A percentile compares a stretch with the other conserved stretches of the same genome.
phyloP scores from a whole-genome alignment of 1,140 invertebrate genomes.

The Ptiloglossa arizonensis region DNA sequence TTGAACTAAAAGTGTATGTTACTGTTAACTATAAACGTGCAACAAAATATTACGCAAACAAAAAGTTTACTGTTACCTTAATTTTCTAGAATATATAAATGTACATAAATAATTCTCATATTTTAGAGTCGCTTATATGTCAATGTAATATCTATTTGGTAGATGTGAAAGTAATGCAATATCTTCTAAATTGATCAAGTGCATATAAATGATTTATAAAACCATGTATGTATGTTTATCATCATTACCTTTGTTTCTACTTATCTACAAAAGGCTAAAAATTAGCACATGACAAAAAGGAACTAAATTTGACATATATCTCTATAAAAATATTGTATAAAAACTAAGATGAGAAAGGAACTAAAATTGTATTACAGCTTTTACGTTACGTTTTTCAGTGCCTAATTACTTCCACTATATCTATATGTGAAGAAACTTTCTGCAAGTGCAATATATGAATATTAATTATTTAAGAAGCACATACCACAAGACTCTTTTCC shows the following conservation, averaged over 20 bases:
- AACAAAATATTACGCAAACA: conserved; percentile 11
- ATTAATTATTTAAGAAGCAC: conserved; percentile 69
- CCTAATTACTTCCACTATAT: conserved; percentile 44
- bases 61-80: conserved; percentile 4
- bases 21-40: conserved; percentile 24
- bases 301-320: neutral
- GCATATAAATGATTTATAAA: neutral
- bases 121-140: neutral
- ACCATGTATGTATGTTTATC: neutral
- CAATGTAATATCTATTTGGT: neutral
- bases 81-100: neutral
- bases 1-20: neutral
- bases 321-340: neutral
- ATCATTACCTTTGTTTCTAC: neutral
- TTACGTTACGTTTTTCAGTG: conserved; percentile 26
- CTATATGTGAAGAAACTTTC: conserved; percentile 35
- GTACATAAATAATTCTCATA: conserved; percentile 9
- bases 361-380: conserved; percentile 2
- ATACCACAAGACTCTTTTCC: conserved; percentile 79
- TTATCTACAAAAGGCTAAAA: neutral
- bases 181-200: neutral
- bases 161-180: neutral
- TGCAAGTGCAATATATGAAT: conserved; percentile 46
- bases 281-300: neutral
- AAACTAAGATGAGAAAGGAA: neutral